Percentiles rank a stretch among this genome's conserved stretches.
Conservation (phyloP, 2,888 invertebrate species). For the Brenthis ino region DNA sequence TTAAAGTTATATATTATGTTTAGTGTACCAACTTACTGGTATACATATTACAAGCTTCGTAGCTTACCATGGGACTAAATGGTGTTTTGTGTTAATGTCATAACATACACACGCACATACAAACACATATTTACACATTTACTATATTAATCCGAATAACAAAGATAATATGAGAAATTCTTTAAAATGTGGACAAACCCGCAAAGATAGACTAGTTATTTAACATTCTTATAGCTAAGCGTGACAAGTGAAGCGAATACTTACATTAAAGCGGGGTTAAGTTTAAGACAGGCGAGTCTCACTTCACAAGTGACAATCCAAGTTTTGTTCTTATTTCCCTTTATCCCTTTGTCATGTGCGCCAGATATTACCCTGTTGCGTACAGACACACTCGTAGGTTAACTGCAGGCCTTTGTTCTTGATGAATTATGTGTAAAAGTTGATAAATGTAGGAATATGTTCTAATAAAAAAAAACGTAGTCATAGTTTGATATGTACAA, state of each 20-base stretch:
- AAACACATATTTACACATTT: no score
- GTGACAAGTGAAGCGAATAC: constrained; percentile 32
- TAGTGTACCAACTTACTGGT: no score
- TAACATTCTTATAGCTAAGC: constrained; percentile 25
- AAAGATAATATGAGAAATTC: no score
- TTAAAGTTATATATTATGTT: no score
- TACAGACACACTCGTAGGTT: constrained; percentile 5
- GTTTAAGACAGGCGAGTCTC: constrained; percentile 63
- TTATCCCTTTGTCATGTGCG: constrained; percentile 43
- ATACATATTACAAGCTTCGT: no score
- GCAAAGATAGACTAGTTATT: neutral
- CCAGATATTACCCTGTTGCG: neutral
- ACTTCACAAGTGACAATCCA: constrained; percentile 50
- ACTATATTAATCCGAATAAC: no score
- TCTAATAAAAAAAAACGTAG: no score
- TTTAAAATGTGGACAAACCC: neutral
- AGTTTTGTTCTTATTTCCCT: constrained; percentile 53
- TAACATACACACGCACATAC: no score
- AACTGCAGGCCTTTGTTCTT: constrained; percentile 11
- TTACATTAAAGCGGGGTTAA: constrained; percentile 55
- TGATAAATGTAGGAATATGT: neutral
- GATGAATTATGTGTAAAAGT: constrained; percentile 7
- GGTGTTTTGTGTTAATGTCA: no score
- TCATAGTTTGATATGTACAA: no score
- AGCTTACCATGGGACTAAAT: no score